These are phyloP conservation scores for honey bee (Apis mellifera) DNA, from an alignment of 1,140 invertebrate species.

Conservation along the genomic window DNA sequence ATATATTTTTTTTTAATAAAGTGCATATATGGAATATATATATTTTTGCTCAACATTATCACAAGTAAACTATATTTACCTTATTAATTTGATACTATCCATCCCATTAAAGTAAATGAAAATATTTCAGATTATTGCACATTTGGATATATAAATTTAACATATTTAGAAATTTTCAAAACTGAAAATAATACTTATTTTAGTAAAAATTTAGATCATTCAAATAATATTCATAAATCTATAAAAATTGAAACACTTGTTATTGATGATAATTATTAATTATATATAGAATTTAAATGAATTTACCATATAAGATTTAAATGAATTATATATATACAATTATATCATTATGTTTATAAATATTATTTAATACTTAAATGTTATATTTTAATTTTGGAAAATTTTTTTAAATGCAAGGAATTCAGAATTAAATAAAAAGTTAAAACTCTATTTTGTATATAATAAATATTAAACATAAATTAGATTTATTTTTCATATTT, in stretches of 20 bases:
- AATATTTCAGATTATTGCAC: conserved; percentile 22
- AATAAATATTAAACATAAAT: neutral
- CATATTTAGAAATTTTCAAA: conserved; percentile 28
- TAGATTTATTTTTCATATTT: neutral
- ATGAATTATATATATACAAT: neutral
- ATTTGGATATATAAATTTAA: conserved; percentile 29
- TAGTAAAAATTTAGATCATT: neutral
- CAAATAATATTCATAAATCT: conserved; percentile 2
- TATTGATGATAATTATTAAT: neutral
- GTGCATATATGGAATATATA: conserved; percentile 7
- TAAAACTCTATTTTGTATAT: neutral
- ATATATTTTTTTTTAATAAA: neutral
- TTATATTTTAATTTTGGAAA: neutral
- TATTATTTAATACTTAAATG: conserved; percentile 23
- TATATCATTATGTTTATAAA: conserved; percentile 2
- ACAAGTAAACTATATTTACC: conserved; percentile 15
- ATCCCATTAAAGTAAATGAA: conserved; percentile 33
- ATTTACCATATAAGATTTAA: conserved; percentile 1
- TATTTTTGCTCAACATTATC: conserved; percentile 11
- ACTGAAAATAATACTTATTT: conserved; percentile 36
- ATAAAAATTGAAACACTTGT: neutral
- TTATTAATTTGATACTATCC: conserved; percentile 34
- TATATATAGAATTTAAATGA: neutral
- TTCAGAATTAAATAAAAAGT: conserved; percentile 5
- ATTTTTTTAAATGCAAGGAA: neutral